Conservation (phyloP, 1,140 invertebrate species). For the Lepidurus couesii region DNA sequence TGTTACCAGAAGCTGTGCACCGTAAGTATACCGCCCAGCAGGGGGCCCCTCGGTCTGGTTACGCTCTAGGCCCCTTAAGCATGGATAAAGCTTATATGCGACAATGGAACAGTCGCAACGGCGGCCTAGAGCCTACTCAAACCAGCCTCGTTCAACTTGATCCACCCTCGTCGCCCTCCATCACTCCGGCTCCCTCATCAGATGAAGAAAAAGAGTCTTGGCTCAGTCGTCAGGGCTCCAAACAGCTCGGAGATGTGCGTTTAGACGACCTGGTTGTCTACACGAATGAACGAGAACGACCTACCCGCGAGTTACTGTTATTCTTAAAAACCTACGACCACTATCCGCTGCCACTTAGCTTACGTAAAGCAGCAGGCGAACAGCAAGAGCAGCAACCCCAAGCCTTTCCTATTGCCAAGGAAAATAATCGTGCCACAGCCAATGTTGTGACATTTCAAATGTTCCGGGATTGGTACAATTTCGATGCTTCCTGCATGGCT, state of each 20-base stretch:
- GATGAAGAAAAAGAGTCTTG: neutral
- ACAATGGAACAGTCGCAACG: neutral
- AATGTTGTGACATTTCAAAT: conserved; percentile 2
- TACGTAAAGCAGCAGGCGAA: neutral
- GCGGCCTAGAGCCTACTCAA: neutral
- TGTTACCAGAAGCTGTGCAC: neutral
- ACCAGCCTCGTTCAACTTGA: neutral
- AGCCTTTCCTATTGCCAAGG: neutral
- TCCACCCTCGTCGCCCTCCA: neutral
- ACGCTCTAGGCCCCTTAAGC: neutral
- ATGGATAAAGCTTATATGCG: neutral
- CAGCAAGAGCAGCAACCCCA: neutral
- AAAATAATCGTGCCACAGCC: neutral
- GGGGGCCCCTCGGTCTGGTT: neutral
- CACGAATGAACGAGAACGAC: neutral
- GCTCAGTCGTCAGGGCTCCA: neutral
- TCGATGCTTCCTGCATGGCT: conserved; percentile 10
- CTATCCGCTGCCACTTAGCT: neutral
- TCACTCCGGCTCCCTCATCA: neutral
- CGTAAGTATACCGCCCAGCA: neutral
- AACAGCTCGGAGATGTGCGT: conserved; percentile 5
- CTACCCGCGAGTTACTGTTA: neutral
- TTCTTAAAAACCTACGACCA: neutral
- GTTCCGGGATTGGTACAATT: neutral
- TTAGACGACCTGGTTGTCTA: neutral